A percentile compares a stretch with the other conserved stretches of the same genome.
Conservation (phyloP, 2,797 vertebrate genomes). For the Sarcophilus harrisii region DNA sequence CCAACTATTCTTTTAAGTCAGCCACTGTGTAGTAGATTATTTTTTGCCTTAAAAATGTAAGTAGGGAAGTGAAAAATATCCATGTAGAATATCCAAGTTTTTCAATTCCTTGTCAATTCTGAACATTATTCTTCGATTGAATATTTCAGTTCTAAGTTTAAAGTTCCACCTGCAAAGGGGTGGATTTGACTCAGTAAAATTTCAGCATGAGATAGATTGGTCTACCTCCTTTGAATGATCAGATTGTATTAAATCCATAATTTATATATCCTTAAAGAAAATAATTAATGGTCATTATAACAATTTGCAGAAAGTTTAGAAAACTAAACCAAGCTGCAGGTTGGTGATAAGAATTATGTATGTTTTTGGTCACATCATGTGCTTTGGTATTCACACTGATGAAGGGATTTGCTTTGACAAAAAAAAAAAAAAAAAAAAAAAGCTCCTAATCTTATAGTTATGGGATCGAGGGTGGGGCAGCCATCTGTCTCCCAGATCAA, state of each 20-base stretch:
- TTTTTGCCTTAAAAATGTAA: background rate
- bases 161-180: background rate
- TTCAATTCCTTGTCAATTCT: background rate
- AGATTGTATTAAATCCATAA: constrained; percentile 20
- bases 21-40: background rate
- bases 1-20: background rate
- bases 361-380: background rate
- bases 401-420: background rate
- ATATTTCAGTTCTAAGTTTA: background rate
- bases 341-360: background rate
- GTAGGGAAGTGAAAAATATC: background rate
- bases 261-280: constrained; percentile 45
- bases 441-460: background rate
- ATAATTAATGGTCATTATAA: constrained; percentile 50
- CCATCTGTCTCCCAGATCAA: background rate
- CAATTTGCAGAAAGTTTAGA: constrained; percentile 46
- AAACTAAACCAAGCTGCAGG: constrained; percentile 26
- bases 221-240: background rate
- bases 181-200: background rate
- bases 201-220: background rate
- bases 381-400: background rate
- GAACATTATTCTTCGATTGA: background rate
- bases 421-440: background rate
- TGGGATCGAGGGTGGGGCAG: no score
- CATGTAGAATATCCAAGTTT: background rate